These are phyloP conservation scores for Buceros bicornis DNA, from an alignment of 2,797 vertebrate genomes.

Conservation along the genomic window DNA sequence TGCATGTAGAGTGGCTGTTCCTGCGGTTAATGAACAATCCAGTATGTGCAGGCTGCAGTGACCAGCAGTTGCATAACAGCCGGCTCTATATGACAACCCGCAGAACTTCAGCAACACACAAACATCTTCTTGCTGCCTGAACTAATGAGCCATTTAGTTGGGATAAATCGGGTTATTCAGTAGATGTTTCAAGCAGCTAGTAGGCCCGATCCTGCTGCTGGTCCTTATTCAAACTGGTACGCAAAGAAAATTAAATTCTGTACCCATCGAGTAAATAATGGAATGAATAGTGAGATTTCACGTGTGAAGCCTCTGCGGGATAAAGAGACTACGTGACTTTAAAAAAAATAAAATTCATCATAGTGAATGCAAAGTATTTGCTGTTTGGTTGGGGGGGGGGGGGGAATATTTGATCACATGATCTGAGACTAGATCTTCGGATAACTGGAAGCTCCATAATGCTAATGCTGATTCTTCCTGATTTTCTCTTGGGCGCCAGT, in stretches of 20 bases:
- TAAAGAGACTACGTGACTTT: not conserved
- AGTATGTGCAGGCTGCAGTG: not conserved
- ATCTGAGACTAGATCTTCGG: not conserved
- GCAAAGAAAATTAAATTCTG: constrained; percentile 45
- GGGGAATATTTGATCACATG: not conserved
- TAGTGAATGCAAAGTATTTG: not conserved
- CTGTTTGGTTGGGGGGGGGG: not conserved
- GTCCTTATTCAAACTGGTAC: constrained; percentile 28
- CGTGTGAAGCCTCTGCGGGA: not conserved
- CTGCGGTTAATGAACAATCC: constrained; percentile 25
- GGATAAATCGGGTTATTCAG: constrained; percentile 54
- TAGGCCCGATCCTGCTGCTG: constrained; percentile 47
- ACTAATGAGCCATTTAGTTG: constrained; percentile 46
- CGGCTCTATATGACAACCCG: constrained; percentile 33
- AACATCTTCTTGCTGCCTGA: constrained; percentile 39
- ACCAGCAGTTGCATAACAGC: constrained; percentile 12
- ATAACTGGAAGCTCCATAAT: not conserved
- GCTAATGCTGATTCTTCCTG: not conserved
- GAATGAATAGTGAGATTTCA: constrained; percentile 39
- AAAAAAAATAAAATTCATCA: not conserved
- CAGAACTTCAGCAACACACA: constrained; percentile 34
- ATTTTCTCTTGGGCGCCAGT: not conserved
- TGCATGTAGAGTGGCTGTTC: not conserved
- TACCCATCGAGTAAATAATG: constrained; percentile 6
- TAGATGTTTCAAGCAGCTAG: constrained; percentile 25